Conservation (phyloP, 2,113 vertebrate species). For the Gracilinanus agilis region DNA sequence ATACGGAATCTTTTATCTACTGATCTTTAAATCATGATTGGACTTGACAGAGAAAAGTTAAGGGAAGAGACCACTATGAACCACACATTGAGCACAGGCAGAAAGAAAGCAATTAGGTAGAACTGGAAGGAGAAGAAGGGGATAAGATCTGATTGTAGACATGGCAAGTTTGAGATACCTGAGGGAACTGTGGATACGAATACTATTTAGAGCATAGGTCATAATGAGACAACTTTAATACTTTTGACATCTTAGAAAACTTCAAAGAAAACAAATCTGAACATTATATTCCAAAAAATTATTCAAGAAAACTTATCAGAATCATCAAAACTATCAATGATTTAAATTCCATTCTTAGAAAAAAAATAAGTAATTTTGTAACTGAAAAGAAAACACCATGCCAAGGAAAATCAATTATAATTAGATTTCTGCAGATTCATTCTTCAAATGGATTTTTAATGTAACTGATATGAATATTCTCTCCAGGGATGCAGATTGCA, state of each 20-base stretch:
- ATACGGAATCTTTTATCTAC: neutral
- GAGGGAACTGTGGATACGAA: neutral
- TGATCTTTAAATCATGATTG: neutral
- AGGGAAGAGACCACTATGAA: neutral
- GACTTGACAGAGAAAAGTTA: neutral
- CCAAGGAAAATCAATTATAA: neutral
- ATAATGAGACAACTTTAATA: neutral
- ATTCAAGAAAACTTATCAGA: neutral
- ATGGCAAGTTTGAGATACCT: neutral
- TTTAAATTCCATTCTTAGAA: neutral
- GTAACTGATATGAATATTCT: neutral
- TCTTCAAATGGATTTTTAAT: neutral
- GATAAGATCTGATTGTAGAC: neutral
- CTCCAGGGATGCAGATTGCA: neutral
- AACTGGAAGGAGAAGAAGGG: neutral
- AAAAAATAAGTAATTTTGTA: neutral
- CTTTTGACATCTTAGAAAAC: neutral
- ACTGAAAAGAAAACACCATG: neutral
- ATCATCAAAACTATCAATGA: neutral
- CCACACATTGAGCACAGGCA: neutral
- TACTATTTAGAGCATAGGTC: neutral
- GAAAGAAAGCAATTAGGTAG: neutral
- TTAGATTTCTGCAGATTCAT: neutral
- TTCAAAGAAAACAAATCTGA: neutral
- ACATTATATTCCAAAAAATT: neutral